These are phyloP conservation scores for Tenebrosternarchus preto DNA, from an alignment of 2,113 vertebrate species.

Conservation along the genomic window DNA sequence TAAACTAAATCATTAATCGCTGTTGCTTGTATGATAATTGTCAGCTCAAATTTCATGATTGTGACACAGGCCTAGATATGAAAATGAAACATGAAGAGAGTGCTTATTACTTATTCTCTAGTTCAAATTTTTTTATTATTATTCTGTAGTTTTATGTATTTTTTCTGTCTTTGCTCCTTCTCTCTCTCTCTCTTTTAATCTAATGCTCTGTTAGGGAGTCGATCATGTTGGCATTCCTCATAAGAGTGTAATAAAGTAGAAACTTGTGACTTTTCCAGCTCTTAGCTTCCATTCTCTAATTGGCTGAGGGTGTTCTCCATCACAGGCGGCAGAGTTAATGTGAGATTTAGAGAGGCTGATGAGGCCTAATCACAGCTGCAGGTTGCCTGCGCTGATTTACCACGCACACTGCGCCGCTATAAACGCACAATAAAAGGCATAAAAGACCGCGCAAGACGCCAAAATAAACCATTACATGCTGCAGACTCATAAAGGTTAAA, in stretches of 20 bases:
- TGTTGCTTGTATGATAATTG: too few species aligned
- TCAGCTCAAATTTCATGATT: too few species aligned
- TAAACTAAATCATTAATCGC: too few species aligned
- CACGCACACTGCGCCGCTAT: slow-evolving; percentile 60
- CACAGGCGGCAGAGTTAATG: slow-evolving; percentile 72
- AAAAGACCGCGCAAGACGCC: slow-evolving; percentile 54
- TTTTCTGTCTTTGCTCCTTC: neutral
- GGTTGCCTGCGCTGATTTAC: slow-evolving; percentile 67
- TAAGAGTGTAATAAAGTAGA: slow-evolving; percentile 28
- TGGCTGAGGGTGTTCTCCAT: slow-evolving; percentile 68
- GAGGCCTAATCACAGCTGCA: slow-evolving; percentile 74
- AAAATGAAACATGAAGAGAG: too few species aligned
- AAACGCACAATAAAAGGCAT: slow-evolving; percentile 70
- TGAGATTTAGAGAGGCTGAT: slow-evolving; percentile 76
- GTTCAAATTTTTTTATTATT: too few species aligned
- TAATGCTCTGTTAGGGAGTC: neutral
- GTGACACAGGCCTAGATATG: too few species aligned
- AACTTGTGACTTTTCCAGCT: slow-evolving; percentile 65
- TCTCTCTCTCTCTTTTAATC: neutral
- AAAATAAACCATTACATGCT: slow-evolving; percentile 52
- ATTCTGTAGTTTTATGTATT: neutral
- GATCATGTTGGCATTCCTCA: slow-evolving; percentile 4
- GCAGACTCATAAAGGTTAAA: slow-evolving; percentile 48
- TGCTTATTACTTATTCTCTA: neutral
- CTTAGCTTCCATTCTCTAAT: slow-evolving; percentile 70